Evolutionary conservation across 2,797 vertebrate genomes (phyloP), one percentile per base, ranked within the genome.

Genomic region (Myioborus miniatus): DNA sequence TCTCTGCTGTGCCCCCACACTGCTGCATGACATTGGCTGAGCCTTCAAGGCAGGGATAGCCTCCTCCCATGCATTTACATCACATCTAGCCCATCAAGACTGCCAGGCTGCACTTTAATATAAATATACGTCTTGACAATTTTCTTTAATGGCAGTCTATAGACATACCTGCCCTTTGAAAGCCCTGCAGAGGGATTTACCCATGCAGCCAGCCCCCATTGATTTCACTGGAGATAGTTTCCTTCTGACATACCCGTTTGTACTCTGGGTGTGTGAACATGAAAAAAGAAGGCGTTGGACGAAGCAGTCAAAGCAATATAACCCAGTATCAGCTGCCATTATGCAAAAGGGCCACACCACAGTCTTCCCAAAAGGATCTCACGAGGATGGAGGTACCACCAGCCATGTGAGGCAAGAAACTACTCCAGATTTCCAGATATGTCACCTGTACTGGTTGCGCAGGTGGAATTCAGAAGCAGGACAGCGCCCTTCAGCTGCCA

Each of bases 71-170:
- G 60, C 17, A 18, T 83, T 92, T 83, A 56, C 75, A 84, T 93
- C 49, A 49, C 55, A 71, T 37, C 58, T 60, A 88, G 70, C 44
- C 65, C 67, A 76, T 64, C 62, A 39, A 79, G 72, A 83, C 69
- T 89, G 75, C 84, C 91, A 93, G 89, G 72, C 75, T 94, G 82
- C 32, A 46, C 84, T 92, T 47, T 30, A 88, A 69, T 69, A 78
- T 69, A 89, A 94, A 89, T 63, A 87, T 15, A 75, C 0, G 0
- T 70, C 93, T 60, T 49, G 60, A 39, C 55, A 72, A 86, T 88
- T 91, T 83, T 93, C 69, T 86, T 82, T 93, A 96, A 93, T 93
- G 47, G 91, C 23, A 92, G 67, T 65, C 82, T 79, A 46, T n/a
- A 93, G 76, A 60, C 8, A 9, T 87, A 41, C 27, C 19, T 70